Evolutionary conservation across 2,797 vertebrate genomes (phyloP), one percentile per base, ranked within the genome.

Genomic region (Chaenodraco wilsoni): DNA sequence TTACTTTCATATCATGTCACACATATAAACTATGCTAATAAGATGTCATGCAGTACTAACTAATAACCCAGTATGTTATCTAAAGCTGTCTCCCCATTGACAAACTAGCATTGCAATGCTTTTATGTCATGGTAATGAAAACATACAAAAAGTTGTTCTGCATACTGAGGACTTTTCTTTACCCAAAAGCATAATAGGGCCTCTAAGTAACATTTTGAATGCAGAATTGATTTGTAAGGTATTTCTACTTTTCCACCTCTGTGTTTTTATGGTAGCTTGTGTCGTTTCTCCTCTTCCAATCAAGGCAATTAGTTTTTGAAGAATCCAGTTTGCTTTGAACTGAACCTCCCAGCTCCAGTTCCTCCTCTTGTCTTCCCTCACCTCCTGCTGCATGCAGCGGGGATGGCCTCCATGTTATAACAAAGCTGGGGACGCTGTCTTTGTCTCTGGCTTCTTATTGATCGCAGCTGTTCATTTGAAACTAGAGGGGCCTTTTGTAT

Each of bases 381-480:
- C 79, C 72, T 74, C 78, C 83, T 37, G 62, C 66, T 63, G 68
- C 69, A 77, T 78, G 74, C 70, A 83, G 40, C 33, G 7, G 27
- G 46, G 56, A 61, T 69, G 3, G 1, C 43, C 46, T 70, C 14
- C 5, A 37, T 15, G 33, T 75, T 63, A 11, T 49, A 77, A 84
- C 78, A 59, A 71, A 80, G 62, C 16, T 1, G 16, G 19, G 27
- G 64, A 61, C 69, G 2, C 63, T 50, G 69, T 82, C 83, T 85
- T 85, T 85, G 72, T 87, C 66, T 78, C 71, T 19, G 23, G 51
- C 65, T n/a, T 62, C 67, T 72, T 81, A 86, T 88, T 82, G 89
- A 88, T 89, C 57, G 43, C 52, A 21, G 45, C 73, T 50, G 78
- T 77, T 79, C 65, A 37, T 67, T 65, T 59, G 69, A 10, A 5